A percentile compares a stretch with the other conserved stretches of the same genome.
Evolutionary conservation across 2,113 vertebrate genomes (phyloP).

Genomic region (Thamnophis sirtalis): DNA sequence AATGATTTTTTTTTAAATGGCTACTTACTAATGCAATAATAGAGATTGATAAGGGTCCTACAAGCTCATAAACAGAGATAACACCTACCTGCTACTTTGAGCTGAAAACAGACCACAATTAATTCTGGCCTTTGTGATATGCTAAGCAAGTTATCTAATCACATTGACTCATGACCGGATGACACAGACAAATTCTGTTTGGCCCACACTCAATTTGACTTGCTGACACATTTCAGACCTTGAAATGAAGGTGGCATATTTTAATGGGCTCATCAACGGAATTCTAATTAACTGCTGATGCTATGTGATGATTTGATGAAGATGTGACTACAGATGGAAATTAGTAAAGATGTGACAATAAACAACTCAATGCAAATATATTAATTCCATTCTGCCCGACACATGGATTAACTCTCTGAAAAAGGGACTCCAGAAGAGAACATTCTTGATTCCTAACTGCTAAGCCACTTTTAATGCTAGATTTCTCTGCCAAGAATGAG

Average conservation of each 20-base stretch:
- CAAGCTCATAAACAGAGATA: neutral
- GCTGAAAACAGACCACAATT: neutral
- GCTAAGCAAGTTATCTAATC: neutral
- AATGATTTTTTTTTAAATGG: neutral
- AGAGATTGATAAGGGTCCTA: neutral
- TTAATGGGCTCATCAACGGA: neutral
- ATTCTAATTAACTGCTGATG: neutral
- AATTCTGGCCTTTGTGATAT: neutral
- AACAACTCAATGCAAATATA: neutral
- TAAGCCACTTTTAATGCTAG: neutral
- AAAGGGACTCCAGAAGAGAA: neutral
- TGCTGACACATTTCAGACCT: neutral
- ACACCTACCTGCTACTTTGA: neutral
- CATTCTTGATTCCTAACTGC: neutral
- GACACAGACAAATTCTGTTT: neutral
- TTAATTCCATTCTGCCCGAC: neutral
- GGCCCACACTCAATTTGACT: neutral
- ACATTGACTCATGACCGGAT: neutral
- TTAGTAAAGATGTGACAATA: neutral
- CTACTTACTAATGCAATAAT: neutral
- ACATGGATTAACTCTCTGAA: neutral
- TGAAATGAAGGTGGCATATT: neutral
- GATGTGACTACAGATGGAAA: neutral
- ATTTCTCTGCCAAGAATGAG: neutral
- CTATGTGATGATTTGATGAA: neutral